A percentile compares a stretch with the other conserved stretches of the same genome.
These are phyloP conservation scores for Erpornis zantholeuca DNA, from an alignment of 2,113 vertebrate genomes.

Conservation along the genomic window DNA sequence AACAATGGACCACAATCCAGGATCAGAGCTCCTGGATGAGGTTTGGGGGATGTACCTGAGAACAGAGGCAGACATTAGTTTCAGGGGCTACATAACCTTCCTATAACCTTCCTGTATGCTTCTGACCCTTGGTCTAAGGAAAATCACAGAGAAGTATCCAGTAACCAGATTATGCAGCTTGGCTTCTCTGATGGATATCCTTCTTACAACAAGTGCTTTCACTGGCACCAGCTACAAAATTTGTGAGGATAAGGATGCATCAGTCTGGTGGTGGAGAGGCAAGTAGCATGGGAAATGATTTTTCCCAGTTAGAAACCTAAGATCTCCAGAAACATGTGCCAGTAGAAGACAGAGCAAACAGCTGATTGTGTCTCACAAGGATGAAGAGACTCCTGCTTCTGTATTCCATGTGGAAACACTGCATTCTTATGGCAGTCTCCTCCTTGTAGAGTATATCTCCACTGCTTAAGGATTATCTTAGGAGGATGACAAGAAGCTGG, in stretches of 20 bases:
- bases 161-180: neutral
- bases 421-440: neutral
- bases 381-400: neutral
- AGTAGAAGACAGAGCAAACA: neutral
- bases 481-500: neutral
- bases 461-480: neutral
- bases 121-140: neutral
- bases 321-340: neutral
- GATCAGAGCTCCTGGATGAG: neutral
- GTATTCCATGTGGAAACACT: neutral
- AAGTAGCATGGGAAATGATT: neutral
- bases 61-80: neutral
- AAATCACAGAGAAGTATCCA: neutral
- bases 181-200: neutral
- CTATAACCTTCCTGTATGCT: neutral
- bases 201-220: neutral
- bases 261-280: neutral
- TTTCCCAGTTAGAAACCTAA: neutral
- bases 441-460: rapidly evolving
- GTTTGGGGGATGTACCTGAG: neutral
- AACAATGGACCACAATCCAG: neutral
- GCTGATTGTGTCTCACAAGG: neutral
- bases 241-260: neutral
- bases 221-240: neutral
- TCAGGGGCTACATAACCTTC: neutral